Base-by-base conservation (phyloP, 1,140 invertebrate genomes). In the Aricia agestis region DNA sequence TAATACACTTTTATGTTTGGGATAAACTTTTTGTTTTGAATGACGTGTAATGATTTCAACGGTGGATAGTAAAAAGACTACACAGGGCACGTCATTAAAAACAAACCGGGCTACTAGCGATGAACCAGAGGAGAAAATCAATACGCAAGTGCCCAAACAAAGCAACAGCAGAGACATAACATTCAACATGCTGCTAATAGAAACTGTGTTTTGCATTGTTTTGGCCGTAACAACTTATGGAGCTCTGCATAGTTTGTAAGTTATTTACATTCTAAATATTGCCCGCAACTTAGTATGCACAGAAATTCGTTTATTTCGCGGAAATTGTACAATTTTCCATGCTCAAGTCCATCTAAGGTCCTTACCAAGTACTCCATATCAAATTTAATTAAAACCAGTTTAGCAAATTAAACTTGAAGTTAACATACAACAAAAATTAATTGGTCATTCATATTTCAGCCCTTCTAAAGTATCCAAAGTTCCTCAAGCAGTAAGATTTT, bases 401-500 rank as follows among this genome's bases (percentile, higher is more conserved):
- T 25, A 25, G 25, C 25, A 25, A 25, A 25, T 25, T 25, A 36
- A 36, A 5, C 36, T 36, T 5, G 25, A 25, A 25, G 41, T 11
- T 52, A 52, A 9, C 9, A 13, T 31, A 18, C 67, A 17, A 41
- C 15, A 6, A 61, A 65, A 19, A 0, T 67, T 41, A 32, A 17
- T 3, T 67, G n/a, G 5, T 19, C 18, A 58, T 72, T 41, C 66
- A 66, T 70, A 41, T 94, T 94, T 74, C 81, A 96, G 95, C 61
- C 92, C 94, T 67, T 92, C 94, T 67, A 96, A 94, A 89, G 88
- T 95, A 68, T 93, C 94, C 5, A 95, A 94, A 81, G 92, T 93
- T 73, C 94, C 95, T 61, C 79, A 93, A 59, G 93, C 95, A 31
- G 92, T 92, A 76, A 95, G 94, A 68, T 96, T 97, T 81, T 96